A percentile compares a stretch with the other conserved stretches of the same genome.
Conservation (phyloP, 2,888 invertebrate genomes). For the Pandemis corylana region DNA sequence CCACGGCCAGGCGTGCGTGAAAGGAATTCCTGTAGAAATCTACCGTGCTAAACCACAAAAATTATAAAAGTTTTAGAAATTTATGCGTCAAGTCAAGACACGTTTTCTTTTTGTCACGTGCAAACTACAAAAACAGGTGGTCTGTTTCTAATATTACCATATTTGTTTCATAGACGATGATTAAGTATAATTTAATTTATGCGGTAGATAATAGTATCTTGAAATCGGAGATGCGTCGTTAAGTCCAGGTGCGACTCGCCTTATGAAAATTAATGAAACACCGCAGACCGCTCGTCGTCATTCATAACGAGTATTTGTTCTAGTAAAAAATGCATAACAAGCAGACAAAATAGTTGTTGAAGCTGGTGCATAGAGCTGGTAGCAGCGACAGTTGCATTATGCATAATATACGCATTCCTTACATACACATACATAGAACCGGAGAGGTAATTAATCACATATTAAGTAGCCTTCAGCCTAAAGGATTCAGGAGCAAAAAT, state of each 20-base stretch:
- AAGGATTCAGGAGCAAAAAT: no score
- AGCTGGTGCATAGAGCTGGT: background rate
- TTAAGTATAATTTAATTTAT: conserved; percentile 42
- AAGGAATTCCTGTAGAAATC: no score
- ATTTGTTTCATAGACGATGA: conserved; percentile 32
- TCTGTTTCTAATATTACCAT: conserved; percentile 25
- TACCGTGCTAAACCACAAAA: no score
- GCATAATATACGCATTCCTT: no score
- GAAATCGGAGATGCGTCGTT: conserved; percentile 50
- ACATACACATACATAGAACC: no score
- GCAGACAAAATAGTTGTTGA: background rate
- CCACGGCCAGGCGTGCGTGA: no score
- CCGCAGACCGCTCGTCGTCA: conserved; percentile 54
- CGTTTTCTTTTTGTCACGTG: conserved; percentile 16
- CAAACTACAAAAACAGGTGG: conserved; percentile 33
- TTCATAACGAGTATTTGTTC: conserved; percentile 38
- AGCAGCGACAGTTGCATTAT: background rate
- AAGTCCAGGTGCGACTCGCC: conserved; percentile 48
- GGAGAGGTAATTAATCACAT: no score
- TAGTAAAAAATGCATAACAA: conserved; percentile 32
- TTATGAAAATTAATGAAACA: conserved; percentile 51
- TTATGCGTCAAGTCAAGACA: background rate
- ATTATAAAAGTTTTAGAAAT: background rate
- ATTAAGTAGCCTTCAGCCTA: no score
- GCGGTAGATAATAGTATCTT: conserved; percentile 35